Percentiles rank a stretch among this genome's conserved stretches.
Conservation (phyloP, 2,797 vertebrate species). For the Neoniphon sammara region DNA sequence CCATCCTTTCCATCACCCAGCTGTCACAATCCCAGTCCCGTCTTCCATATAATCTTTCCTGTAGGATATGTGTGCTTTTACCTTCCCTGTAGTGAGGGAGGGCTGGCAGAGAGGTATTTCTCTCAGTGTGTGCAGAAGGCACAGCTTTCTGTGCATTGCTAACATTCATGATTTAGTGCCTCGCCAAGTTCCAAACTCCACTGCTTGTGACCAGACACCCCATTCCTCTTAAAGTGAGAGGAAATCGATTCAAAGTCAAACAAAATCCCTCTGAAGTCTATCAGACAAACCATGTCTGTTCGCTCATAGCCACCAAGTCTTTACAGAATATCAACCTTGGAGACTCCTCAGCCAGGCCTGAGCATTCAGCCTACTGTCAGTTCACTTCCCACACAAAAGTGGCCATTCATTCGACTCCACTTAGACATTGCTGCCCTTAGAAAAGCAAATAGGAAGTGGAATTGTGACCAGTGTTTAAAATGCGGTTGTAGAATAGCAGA, state of each 20-base stretch:
- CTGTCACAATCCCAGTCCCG: background rate
- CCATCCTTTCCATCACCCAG: slow-evolving; percentile 20
- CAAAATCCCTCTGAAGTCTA: slow-evolving; percentile 35
- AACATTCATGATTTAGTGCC: slow-evolving; percentile 5
- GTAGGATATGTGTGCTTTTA: background rate
- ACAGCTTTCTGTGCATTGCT: background rate
- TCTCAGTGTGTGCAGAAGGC: background rate
- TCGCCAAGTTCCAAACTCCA: slow-evolving; percentile 5
- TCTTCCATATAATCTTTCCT: background rate
- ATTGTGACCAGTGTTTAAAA: slow-evolving; percentile 75
- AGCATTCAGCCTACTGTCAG: slow-evolving; percentile 54
- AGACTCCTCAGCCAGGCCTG: slow-evolving; percentile 43
- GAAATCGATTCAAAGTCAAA: slow-evolving; percentile 39
- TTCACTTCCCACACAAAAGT: slow-evolving; percentile 60
- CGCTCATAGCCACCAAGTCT: slow-evolving; percentile 22
- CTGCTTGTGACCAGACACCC: slow-evolving; percentile 7
- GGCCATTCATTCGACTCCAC: slow-evolving; percentile 69
- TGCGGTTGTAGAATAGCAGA: slow-evolving; percentile 54
- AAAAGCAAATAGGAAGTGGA: slow-evolving; percentile 74
- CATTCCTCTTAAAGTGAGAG: background rate
- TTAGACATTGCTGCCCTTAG: slow-evolving; percentile 65
- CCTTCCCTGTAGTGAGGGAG: background rate
- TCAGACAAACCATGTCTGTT: slow-evolving; percentile 30
- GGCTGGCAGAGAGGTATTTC: background rate
- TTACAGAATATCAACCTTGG: slow-evolving; percentile 41